These are phyloP conservation scores for Diorhabda carinulata DNA, from an alignment of 1,140 invertebrate species.

Conservation along the genomic window DNA sequence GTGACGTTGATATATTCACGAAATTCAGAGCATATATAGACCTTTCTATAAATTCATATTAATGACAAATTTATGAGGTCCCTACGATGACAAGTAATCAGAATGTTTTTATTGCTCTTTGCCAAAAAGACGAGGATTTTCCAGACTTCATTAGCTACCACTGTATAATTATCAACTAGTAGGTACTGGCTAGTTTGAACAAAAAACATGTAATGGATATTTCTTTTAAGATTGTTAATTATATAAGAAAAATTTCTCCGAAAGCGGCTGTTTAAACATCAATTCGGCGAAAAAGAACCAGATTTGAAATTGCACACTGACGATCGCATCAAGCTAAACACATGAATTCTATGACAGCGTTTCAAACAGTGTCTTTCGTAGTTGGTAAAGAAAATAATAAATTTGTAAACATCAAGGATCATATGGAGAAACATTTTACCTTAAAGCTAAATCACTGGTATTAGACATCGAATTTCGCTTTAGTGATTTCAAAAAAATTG, in stretches of 20 bases:
- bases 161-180: constrained; percentile 41
- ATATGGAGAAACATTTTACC: constrained; percentile 11
- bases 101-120: constrained; percentile 36
- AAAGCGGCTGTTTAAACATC: constrained; percentile 36
- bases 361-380: constrained; percentile 1
- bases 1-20: no score
- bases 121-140: constrained; percentile 36
- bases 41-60: neutral
- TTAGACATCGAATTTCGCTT: constrained; percentile 11
- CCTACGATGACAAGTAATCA: neutral
- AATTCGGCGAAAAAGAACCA: constrained; percentile 35
- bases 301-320: no score
- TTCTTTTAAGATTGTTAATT: constrained; percentile 26
- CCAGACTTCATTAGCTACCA: constrained; percentile 41
- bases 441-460: constrained; percentile 13
- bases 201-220: constrained; percentile 38
- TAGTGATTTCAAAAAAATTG: constrained; percentile 18
- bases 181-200: constrained; percentile 39
- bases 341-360: neutral
- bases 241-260: constrained; percentile 40
- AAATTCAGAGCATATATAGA: no score
- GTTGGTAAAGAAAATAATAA: neutral
- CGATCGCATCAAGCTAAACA: no score
- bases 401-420: constrained; percentile 10
- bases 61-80: neutral